Evolutionary conservation across 2,113 vertebrate species (phyloP).

Genomic region (Acrocephalus arundinaceus): DNA sequence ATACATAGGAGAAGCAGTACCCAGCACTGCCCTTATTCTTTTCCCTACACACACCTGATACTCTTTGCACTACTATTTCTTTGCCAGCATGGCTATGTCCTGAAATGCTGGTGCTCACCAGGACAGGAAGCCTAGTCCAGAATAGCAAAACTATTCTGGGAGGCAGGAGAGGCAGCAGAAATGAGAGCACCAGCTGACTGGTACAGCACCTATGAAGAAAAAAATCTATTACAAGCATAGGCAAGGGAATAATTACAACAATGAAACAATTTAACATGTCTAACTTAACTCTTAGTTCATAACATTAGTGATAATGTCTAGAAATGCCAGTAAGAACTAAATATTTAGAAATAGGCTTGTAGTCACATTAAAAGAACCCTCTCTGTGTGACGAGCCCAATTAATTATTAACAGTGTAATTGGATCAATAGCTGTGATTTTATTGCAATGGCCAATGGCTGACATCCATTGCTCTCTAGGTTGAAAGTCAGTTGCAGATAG

Average conservation of each 20-base stretch:
- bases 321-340: not conserved
- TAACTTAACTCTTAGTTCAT: not conserved
- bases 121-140: not conserved
- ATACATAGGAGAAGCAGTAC: fast-evolving
- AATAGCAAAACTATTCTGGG: not conserved
- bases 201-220: not conserved
- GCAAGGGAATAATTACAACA: not conserved
- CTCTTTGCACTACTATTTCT: not conserved
- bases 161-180: not conserved
- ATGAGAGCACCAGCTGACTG: not conserved
- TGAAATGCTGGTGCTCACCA: fast-evolving
- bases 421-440: not conserved
- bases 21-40: not conserved
- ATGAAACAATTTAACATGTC: not conserved
- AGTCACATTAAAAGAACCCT: not conserved
- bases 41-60: not conserved
- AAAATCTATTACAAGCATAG: not conserved
- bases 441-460: not conserved
- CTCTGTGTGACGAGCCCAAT: not conserved
- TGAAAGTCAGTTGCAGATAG: not conserved
- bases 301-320: not conserved
- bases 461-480: not conserved
- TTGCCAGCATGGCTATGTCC: not conserved
- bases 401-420: not conserved
- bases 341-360: not conserved